Percentiles rank a stretch among this genome's conserved stretches.
These are phyloP conservation scores for Sebastes hubbsi DNA, from an alignment of 2,797 vertebrate genomes.

Conservation along the genomic window DNA sequence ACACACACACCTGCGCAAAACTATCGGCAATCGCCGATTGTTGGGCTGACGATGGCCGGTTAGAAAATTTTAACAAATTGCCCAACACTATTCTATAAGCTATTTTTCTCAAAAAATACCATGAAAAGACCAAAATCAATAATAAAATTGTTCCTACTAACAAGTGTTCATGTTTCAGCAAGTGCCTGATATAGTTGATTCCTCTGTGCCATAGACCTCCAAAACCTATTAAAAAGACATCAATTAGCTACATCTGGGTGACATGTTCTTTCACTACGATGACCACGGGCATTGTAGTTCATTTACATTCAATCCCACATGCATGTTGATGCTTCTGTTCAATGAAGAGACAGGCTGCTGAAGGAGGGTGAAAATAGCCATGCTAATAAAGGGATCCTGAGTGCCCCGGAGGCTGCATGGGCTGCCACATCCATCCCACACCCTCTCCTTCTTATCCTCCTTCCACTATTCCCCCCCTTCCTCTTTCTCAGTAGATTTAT, in stretches of 20 bases:
- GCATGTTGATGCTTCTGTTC: conserved; percentile 27
- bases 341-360: conserved; percentile 35
- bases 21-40: no score
- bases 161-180: no score
- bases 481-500: conserved; percentile 67
- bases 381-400: conserved; percentile 69
- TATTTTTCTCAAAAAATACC: not conserved
- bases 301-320: not conserved
- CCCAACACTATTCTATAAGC: no score
- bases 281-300: not conserved
- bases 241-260: not conserved
- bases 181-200: not conserved
- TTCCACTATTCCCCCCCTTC: conserved; percentile 9
- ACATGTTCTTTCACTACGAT: not conserved
- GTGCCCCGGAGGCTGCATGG: conserved; percentile 63
- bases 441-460: conserved; percentile 26
- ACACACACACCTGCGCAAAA: no score
- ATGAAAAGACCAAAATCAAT: not conserved
- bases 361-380: conserved; percentile 60
- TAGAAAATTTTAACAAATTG: no score
- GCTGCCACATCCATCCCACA: conserved; percentile 53
- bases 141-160: no score
- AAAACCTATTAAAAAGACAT: not conserved
- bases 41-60: accelerated
- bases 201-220: not conserved